A percentile compares a stretch with the other conserved stretches of the same genome.
Evolutionary conservation across 2,888 invertebrate genomes (phyloP).

Genomic region (Melanargia galathea): DNA sequence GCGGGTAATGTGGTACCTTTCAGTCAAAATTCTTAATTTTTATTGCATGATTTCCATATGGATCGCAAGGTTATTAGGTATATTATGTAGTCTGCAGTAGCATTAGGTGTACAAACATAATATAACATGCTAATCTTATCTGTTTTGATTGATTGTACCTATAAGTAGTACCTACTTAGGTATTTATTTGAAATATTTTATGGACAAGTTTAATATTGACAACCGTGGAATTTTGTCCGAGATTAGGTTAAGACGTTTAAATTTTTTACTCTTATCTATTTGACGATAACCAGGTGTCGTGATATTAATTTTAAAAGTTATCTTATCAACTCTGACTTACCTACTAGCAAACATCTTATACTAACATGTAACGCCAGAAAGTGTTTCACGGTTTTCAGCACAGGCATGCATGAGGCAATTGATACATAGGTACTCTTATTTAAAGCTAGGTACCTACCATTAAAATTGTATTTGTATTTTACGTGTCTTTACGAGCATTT

Average conservation of each 20-base stretch:
- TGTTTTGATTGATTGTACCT: conserved; percentile 60
- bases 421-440: not conserved
- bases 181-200: conserved; percentile 40
- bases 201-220: conserved; percentile 52
- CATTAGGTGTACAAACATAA: no score
- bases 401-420: not conserved
- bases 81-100: no score
- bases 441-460: not conserved
- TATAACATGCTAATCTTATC: conserved; percentile 57
- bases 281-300: conserved; percentile 59
- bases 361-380: conserved; percentile 50
- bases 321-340: conserved; percentile 59
- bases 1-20: no score
- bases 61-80: no score
- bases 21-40: no score
- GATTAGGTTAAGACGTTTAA: conserved; percentile 58
- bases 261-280: conserved; percentile 62
- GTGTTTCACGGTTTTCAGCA: not conserved
- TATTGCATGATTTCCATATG: no score
- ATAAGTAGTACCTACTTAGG: conserved; percentile 14
- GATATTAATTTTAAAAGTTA: conserved; percentile 67
- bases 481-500: no score
- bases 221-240: conserved; percentile 56
- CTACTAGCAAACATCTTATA: conserved; percentile 59
- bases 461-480: not conserved